These are phyloP conservation scores for Chloroceryle amazona DNA, from an alignment of 2,797 vertebrate genomes.

Conservation along the genomic window DNA sequence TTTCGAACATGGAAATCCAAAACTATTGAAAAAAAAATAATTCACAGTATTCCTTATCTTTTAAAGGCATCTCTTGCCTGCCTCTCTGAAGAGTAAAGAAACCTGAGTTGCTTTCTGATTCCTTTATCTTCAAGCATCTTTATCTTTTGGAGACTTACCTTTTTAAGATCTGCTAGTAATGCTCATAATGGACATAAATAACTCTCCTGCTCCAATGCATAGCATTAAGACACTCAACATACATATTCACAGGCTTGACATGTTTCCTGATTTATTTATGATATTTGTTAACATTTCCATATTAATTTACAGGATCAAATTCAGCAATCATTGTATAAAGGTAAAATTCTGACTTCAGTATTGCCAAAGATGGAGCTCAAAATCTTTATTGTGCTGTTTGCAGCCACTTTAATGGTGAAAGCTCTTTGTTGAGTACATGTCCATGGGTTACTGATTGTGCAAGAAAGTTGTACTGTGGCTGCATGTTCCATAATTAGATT, in stretches of 20 bases:
- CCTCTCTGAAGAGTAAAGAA: not conserved
- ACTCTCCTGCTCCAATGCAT: not conserved
- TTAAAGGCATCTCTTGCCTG: not conserved
- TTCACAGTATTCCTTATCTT: not conserved
- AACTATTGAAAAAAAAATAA: not conserved
- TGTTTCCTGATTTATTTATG: not conserved
- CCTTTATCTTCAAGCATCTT: not conserved
- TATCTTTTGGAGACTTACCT: not conserved
- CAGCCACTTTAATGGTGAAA: not conserved
- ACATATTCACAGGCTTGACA: not conserved
- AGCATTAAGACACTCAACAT: not conserved
- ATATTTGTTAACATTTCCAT: not conserved
- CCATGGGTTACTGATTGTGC: conserved; percentile 56
- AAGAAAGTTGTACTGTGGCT: conserved; percentile 40
- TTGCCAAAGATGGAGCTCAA: not conserved
- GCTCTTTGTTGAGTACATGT: conserved; percentile 1
- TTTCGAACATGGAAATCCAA: not conserved
- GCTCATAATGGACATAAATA: not conserved
- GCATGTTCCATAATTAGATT: conserved; percentile 69
- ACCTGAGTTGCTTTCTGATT: not conserved
- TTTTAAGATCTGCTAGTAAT: not conserved
- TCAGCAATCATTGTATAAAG: not conserved
- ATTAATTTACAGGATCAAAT: not conserved
- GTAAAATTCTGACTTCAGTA: not conserved
- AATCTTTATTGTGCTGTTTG: not conserved